Conservation (phyloP, 1,140 invertebrate genomes). For the Popillia japonica region DNA sequence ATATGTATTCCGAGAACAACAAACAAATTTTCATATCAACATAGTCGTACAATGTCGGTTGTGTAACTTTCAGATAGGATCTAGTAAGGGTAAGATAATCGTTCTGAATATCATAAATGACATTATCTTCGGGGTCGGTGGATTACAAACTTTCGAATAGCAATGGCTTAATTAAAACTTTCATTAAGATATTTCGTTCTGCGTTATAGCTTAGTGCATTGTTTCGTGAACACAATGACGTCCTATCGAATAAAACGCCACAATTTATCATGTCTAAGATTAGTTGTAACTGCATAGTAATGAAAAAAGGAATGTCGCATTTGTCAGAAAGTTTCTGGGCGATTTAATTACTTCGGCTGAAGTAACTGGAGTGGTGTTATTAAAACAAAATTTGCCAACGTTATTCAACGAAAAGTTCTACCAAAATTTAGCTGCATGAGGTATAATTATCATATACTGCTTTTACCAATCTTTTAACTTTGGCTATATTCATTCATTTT, state of each 20-base stretch:
- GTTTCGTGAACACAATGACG: slow-evolving; percentile 1
- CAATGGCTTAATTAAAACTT: slow-evolving; percentile 16
- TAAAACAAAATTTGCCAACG: not conserved
- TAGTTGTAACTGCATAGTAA: not conserved
- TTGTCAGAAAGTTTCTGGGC: not conserved
- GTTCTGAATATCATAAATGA: not conserved
- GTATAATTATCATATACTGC: not conserved
- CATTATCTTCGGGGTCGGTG: not conserved
- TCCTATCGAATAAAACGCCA: not conserved
- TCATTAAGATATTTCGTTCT: slow-evolving; percentile 15
- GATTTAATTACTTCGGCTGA: not conserved
- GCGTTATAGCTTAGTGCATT: not conserved
- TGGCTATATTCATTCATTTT: not conserved
- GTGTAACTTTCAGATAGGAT: not conserved
- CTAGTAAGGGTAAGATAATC: not conserved
- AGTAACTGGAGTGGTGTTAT: not conserved
- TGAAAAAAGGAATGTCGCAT: not conserved
- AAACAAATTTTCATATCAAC: not conserved
- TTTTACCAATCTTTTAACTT: not conserved
- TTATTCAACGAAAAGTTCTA: not conserved
- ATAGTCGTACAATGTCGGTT: not conserved
- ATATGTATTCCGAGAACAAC: no score
- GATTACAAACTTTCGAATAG: slow-evolving; percentile 11
- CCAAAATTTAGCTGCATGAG: not conserved
- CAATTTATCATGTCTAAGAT: slow-evolving; percentile 1